These are phyloP conservation scores for Mesoligia furuncula DNA, from an alignment of 2,888 invertebrate genomes.

Conservation along the genomic window DNA sequence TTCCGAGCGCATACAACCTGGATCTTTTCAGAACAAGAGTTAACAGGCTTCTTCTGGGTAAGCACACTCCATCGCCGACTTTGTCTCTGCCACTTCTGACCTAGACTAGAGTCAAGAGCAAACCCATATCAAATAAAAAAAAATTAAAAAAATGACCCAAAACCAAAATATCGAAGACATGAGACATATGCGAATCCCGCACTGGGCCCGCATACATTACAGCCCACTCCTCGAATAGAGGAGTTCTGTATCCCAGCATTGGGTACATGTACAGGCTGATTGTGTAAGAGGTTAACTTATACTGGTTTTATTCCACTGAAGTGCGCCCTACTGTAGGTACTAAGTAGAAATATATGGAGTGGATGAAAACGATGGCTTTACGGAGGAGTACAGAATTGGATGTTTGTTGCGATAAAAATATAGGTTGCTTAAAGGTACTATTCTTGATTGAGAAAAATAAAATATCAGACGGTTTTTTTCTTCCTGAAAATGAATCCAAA, in stretches of 20 bases:
- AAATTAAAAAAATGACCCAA: too few relatives aligned
- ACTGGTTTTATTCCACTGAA: neutral
- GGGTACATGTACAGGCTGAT: too few relatives aligned
- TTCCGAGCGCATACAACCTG: too few relatives aligned
- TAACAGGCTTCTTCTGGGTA: too few relatives aligned
- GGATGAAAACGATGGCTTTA: constrained; percentile 27
- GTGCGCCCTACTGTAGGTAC: neutral
- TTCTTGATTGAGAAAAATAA: constrained; percentile 7
- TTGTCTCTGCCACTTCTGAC: too few relatives aligned
- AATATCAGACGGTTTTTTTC: neutral
- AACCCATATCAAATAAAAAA: too few relatives aligned
- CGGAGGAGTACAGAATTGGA: constrained; percentile 18
- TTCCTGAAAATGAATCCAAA: neutral
- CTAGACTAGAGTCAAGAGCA: too few relatives aligned
- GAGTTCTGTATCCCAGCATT: too few relatives aligned
- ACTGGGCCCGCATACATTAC: neutral
- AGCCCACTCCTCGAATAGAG: too few relatives aligned
- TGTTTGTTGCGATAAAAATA: constrained; percentile 31
- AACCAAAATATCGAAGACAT: neutral
- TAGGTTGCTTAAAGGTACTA: neutral
- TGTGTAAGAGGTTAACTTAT: neutral
- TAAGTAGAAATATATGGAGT: constrained; percentile 31
- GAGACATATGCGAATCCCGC: neutral
- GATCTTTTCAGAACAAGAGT: too few relatives aligned
- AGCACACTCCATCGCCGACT: too few relatives aligned